Evolutionary conservation across 2,113 vertebrate genomes (phyloP).

Genomic region (Machaerirhynchus nigripectus): DNA sequence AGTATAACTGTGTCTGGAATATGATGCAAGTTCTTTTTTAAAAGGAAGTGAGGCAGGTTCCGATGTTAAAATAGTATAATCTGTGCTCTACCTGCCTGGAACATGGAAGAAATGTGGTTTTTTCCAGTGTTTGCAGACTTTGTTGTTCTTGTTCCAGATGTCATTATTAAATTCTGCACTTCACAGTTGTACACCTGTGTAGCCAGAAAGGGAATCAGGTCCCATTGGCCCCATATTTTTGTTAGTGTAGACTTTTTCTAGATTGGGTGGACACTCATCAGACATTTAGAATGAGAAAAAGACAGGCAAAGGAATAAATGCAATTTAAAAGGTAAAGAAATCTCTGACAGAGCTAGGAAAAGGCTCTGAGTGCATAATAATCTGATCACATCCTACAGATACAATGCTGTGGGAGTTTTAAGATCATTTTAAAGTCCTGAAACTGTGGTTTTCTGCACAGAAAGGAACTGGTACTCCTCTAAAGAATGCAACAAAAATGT

Average conservation of each 20-base stretch:
- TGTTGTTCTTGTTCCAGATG: neutral
- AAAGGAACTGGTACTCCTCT: neutral
- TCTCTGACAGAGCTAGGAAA: neutral
- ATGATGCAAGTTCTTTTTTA: neutral
- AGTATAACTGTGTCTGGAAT: neutral
- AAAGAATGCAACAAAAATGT: neutral
- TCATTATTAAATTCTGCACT: neutral
- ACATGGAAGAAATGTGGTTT: neutral
- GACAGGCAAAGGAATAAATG: neutral
- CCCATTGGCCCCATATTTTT: neutral
- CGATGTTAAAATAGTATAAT: neutral
- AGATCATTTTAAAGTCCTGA: neutral
- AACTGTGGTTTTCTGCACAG: neutral
- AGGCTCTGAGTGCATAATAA: neutral
- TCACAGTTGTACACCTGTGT: neutral
- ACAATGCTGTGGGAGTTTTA: neutral
- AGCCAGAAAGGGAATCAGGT: neutral
- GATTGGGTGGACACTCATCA: neutral
- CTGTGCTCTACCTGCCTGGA: neutral
- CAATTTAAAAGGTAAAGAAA: neutral
- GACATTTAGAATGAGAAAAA: neutral
- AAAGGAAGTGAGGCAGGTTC: neutral
- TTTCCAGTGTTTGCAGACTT: neutral
- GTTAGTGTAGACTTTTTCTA: neutral
- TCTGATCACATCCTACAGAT: neutral